Percentiles rank a stretch among this genome's conserved stretches.
Evolutionary conservation across 2,113 vertebrate genomes (phyloP).

Genomic region (Sylvia atricapilla): DNA sequence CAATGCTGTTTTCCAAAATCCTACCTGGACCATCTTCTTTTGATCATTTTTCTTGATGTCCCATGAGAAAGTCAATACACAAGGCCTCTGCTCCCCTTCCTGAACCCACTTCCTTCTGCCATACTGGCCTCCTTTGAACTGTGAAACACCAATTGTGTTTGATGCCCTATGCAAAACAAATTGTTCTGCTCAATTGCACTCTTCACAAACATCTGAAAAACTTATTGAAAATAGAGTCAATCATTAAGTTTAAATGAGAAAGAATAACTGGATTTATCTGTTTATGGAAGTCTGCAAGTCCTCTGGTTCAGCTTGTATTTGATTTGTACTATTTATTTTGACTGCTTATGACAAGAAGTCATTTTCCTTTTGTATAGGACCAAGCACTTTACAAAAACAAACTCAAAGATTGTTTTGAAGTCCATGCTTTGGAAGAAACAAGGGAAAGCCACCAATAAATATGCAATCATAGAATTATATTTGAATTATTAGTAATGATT

Average conservation of each 20-base stretch:
- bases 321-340: not conserved
- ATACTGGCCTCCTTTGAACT: not conserved
- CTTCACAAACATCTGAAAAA: not conserved
- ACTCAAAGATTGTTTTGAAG: not conserved
- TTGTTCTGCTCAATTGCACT: not conserved
- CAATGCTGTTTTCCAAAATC: not conserved
- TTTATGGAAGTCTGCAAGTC: not conserved
- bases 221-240: not conserved
- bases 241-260: not conserved
- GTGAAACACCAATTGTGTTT: not conserved
- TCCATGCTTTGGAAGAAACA: not conserved
- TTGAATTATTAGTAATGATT: not conserved
- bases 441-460: not conserved
- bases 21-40: not conserved
- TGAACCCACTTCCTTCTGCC: not conserved
- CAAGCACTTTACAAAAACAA: not conserved
- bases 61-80: not conserved
- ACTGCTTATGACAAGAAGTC: not conserved
- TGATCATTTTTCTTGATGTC: not conserved
- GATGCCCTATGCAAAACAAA: not conserved
- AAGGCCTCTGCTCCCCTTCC: not conserved
- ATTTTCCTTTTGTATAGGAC: not conserved
- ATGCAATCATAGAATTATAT: not conserved
- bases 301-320: not conserved
- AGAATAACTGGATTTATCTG: not conserved